phyloP scores from a whole-genome alignment of 2,888 invertebrate species.

The Brenthis ino region DNA sequence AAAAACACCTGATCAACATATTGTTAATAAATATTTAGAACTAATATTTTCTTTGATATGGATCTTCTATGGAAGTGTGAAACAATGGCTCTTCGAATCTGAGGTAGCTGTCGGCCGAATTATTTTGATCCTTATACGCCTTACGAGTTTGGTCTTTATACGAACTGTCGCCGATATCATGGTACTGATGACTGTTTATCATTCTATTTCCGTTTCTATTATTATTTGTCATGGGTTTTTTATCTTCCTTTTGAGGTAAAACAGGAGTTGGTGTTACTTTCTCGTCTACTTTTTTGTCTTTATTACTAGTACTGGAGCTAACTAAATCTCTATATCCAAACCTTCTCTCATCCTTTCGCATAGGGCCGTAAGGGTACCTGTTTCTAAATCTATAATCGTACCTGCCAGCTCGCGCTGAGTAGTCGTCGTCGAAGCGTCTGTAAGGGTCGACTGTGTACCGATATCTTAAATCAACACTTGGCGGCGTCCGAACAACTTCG shows the following conservation, averaged over 20 bases:
- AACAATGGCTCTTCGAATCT: constrained; percentile 73
- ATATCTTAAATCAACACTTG: constrained; percentile 80
- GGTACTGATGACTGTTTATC: constrained; percentile 77
- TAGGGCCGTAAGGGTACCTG: constrained; percentile 70
- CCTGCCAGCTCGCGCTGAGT: constrained; percentile 65
- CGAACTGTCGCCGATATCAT: constrained; percentile 58
- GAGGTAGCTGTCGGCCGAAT: constrained; percentile 67
- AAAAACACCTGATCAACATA: constrained; percentile 31
- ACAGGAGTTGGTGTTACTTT: constrained; percentile 75
- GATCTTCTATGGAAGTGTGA: constrained; percentile 69
- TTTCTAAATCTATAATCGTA: constrained; percentile 73
- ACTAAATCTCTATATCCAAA: constrained; percentile 73
- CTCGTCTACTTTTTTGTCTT: constrained; percentile 72
- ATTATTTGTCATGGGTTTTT: constrained; percentile 37
- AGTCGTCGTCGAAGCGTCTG: constrained; percentile 69
- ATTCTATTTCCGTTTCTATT: constrained; percentile 56
- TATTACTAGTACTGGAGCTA: constrained; percentile 64
- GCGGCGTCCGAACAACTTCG: constrained; percentile 84
- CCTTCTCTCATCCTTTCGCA: constrained; percentile 74
- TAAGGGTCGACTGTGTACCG: constrained; percentile 76
- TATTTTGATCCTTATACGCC: constrained; percentile 61
- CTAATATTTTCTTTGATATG: constrained; percentile 75
- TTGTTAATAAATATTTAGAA: not conserved
- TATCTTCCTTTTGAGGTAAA: constrained; percentile 70
- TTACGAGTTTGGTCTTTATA: constrained; percentile 65